These are phyloP conservation scores for Oryzias melastigma DNA, from an alignment of 2,113 vertebrate species.

Conservation along the genomic window DNA sequence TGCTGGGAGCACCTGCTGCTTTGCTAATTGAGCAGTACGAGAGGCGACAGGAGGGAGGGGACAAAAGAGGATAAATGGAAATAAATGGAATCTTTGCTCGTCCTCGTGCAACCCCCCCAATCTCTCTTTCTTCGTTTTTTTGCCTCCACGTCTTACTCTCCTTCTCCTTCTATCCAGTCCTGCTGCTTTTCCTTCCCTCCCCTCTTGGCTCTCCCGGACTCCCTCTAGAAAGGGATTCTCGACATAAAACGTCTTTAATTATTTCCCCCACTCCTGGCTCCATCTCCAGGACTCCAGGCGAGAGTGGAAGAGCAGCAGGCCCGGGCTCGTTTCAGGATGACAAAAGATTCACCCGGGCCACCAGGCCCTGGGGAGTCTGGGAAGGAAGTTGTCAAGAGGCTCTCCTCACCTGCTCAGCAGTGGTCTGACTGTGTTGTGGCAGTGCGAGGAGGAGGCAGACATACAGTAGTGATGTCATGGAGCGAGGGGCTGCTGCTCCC, in stretches of 20 bases:
- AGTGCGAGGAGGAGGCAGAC: conserved; percentile 48
- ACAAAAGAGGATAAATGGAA: conserved; percentile 55
- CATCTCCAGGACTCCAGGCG: conserved; percentile 62
- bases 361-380: conserved; percentile 64
- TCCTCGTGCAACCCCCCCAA: conserved; percentile 72
- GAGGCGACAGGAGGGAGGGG: conserved; percentile 65
- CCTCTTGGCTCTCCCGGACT: conserved; percentile 57
- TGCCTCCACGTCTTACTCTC: conserved; percentile 39
- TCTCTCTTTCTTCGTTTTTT: conserved; percentile 22
- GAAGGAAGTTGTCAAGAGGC: conserved; percentile 74
- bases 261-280: conserved; percentile 75
- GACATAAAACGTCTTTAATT: conserved; percentile 93
- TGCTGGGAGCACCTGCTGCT: conserved; percentile 90
- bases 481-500: conserved; percentile 45
- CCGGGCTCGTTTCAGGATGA: conserved; percentile 74
- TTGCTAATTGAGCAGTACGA: conserved; percentile 91
- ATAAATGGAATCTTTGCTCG: conserved; percentile 58
- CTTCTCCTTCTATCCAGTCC: conserved; percentile 31
- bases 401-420: conserved; percentile 71
- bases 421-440: conserved; percentile 56
- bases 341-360: conserved; percentile 71
- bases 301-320: conserved; percentile 69
- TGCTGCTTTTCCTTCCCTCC: conserved; percentile 40
- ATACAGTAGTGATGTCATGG: conserved; percentile 27
- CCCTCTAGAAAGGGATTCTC: conserved; percentile 78